Evolutionary conservation across 2,113 vertebrate genomes (phyloP).

Genomic region (Oenanthe melanoleuca): DNA sequence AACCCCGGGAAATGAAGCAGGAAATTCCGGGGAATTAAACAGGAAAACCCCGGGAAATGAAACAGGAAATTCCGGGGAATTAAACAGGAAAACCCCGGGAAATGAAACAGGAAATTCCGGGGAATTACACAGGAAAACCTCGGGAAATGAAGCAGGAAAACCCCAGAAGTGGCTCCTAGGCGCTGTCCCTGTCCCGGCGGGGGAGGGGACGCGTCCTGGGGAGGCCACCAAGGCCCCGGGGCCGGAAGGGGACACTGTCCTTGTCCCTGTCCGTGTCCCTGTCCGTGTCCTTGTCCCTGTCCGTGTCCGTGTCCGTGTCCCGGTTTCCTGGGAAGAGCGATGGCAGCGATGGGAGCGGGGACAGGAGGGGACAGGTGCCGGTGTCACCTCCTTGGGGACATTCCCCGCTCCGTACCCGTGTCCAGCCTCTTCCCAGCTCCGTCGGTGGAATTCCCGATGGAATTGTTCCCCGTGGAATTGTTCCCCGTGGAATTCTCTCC

Average conservation of each 20-base stretch:
- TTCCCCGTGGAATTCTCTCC: too few species aligned
- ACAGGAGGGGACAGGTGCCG: background rate
- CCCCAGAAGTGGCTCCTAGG: background rate
- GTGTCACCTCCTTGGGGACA: background rate
- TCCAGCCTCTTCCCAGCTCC: background rate
- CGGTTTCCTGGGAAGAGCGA: background rate
- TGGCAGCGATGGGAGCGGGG: background rate
- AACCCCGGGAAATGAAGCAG: background rate
- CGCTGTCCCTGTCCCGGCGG: background rate
- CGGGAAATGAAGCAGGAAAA: too few species aligned
- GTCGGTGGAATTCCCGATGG: too few species aligned
- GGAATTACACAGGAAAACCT: too few species aligned
- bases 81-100: too few species aligned
- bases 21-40: background rate
- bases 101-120: background rate
- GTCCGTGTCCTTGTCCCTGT: background rate
- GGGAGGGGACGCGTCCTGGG: background rate
- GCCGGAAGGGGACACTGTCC: background rate
- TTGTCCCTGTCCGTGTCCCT: rapidly evolving
- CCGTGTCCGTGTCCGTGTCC: background rate
- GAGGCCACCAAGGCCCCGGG: background rate
- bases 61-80: background rate
- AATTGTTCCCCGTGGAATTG: too few species aligned
- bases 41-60: too few species aligned
- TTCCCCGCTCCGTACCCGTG: background rate